Percentiles rank a stretch among this genome's conserved stretches.
These are phyloP conservation scores for Troglohyphantes excavatus DNA, from an alignment of 2,888 invertebrate genomes.

Conservation along the genomic window DNA sequence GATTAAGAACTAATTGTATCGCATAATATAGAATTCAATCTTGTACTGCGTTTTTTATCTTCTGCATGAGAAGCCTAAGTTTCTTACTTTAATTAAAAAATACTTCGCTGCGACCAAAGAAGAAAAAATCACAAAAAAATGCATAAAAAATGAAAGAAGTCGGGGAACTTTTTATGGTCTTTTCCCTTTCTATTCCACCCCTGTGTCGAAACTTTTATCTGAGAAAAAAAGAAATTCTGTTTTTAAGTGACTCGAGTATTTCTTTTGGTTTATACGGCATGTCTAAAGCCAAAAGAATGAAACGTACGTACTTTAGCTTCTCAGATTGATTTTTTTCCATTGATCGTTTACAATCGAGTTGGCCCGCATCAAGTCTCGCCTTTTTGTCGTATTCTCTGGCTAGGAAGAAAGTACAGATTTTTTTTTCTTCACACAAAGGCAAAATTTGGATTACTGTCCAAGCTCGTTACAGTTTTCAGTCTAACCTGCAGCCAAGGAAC, in stretches of 20 bases:
- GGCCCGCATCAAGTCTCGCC: constrained; percentile 45
- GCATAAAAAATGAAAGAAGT: constrained; percentile 39
- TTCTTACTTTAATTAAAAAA: constrained; percentile 59
- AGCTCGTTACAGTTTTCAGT: constrained; percentile 14
- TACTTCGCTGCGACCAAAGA: constrained; percentile 25
- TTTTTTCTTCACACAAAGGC: constrained; percentile 24
- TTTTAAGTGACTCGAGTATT: constrained; percentile 69
- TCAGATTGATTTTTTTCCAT: constrained; percentile 63
- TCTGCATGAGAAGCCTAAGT: constrained; percentile 42
- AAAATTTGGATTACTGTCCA: constrained; percentile 64
- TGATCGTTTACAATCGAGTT: constrained; percentile 66
- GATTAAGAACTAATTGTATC: constrained; percentile 53
- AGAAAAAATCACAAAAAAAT: constrained; percentile 29
- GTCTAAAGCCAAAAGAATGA: constrained; percentile 59
- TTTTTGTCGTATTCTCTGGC: constrained; percentile 40
- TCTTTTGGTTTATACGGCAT: constrained; percentile 54
- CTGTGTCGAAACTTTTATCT: constrained; percentile 58
- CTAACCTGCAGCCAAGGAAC: background rate
- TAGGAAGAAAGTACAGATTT: constrained; percentile 19
- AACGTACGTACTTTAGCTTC: constrained; percentile 43
- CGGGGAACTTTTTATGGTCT: constrained; percentile 50
- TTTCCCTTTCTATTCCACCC: constrained; percentile 50
- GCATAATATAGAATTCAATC: constrained; percentile 45
- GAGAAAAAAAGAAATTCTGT: constrained; percentile 56
- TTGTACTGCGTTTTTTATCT: constrained; percentile 36